These are phyloP conservation scores for Acronicta psi DNA, from an alignment of 2,888 invertebrate genomes.

Conservation along the genomic window DNA sequence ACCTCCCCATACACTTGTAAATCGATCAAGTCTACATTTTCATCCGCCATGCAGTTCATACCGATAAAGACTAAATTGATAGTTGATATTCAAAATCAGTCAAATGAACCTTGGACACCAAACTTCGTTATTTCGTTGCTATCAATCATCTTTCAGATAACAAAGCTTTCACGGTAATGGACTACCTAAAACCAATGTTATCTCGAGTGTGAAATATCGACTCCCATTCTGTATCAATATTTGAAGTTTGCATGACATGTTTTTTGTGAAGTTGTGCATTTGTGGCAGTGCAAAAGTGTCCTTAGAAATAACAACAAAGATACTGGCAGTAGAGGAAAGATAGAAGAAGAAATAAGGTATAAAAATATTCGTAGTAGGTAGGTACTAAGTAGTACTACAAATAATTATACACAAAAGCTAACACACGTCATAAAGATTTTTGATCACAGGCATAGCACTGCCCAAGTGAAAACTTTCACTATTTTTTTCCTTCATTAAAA, in stretches of 20 bases:
- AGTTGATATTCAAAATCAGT: slow-evolving; percentile 26
- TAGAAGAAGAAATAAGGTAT: background rate
- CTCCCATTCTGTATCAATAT: slow-evolving; percentile 30
- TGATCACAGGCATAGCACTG: too few species aligned
- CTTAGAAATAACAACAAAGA: background rate
- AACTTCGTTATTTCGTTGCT: slow-evolving; percentile 47
- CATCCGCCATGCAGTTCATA: slow-evolving; percentile 1
- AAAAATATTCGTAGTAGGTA: too few species aligned
- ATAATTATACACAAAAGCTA: background rate
- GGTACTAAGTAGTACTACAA: too few species aligned
- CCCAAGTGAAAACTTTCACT: too few species aligned
- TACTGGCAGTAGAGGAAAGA: background rate
- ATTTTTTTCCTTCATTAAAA: too few species aligned
- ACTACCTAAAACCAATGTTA: slow-evolving; percentile 70
- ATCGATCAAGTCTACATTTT: background rate
- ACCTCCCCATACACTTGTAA: background rate
- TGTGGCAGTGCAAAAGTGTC: slow-evolving; percentile 1
- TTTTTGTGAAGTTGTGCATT: slow-evolving; percentile 22
- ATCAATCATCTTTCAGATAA: slow-evolving; percentile 73
- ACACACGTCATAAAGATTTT: background rate
- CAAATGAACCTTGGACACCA: slow-evolving; percentile 29
- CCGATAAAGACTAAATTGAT: slow-evolving; percentile 26
- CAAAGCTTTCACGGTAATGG: slow-evolving; percentile 86
- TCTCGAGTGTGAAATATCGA: slow-evolving; percentile 64
- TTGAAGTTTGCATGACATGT: slow-evolving; percentile 28